Percentiles rank a stretch among this genome's conserved stretches.
Evolutionary conservation across 2,888 invertebrate genomes (phyloP).

Genomic region (Agonum fuliginosum): DNA sequence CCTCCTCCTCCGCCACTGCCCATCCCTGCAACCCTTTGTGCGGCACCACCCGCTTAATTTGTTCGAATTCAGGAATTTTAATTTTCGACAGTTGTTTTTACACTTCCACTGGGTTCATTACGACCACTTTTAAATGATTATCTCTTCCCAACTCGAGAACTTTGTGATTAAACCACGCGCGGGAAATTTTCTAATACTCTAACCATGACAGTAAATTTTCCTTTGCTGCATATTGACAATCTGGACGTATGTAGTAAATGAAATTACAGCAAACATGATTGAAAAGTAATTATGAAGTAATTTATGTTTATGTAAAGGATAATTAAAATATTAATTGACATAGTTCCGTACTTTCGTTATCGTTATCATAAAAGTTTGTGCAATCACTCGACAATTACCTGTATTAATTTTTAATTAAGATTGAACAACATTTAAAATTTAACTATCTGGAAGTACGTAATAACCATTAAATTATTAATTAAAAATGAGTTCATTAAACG

Average conservation of each 20-base stretch:
- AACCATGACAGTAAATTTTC: not conserved
- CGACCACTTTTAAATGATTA: constrained; percentile 32
- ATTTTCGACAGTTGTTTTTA: constrained; percentile 31
- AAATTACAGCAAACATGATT: constrained; percentile 15
- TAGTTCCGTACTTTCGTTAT: constrained; percentile 28
- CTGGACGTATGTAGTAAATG: constrained; percentile 1
- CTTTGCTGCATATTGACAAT: not conserved
- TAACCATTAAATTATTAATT: too few species aligned
- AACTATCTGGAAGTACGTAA: too few species aligned
- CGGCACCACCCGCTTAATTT: constrained; percentile 21
- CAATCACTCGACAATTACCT: not conserved
- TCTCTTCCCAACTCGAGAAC: not conserved
- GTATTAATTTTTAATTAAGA: not conserved
- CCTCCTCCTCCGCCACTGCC: not conserved
- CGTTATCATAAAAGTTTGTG: constrained; percentile 35
- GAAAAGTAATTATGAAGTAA: constrained; percentile 40
- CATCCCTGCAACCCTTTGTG: not conserved
- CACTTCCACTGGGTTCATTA: constrained; percentile 21
- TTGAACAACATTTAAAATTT: too few species aligned
- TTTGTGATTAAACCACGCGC: constrained; percentile 1
- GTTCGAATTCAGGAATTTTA: constrained; percentile 38
- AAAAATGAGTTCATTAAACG: too few species aligned
- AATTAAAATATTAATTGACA: constrained; percentile 44
- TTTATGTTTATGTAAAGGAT: constrained; percentile 23
- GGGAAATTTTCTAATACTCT: not conserved